These are phyloP conservation scores for Lasioglossum lativentre DNA, from an alignment of 2,888 invertebrate genomes.

Conservation along the genomic window DNA sequence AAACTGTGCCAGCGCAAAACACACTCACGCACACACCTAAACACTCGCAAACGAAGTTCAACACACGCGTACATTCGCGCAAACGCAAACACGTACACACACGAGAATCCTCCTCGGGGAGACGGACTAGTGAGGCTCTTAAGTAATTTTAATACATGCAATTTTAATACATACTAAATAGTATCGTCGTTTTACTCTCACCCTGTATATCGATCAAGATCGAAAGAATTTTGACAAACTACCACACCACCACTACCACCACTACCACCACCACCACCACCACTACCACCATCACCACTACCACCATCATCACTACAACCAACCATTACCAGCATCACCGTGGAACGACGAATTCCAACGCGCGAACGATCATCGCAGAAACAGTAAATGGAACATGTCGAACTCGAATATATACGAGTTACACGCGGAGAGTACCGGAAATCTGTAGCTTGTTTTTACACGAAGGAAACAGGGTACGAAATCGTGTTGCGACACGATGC, in stretches of 20 bases:
- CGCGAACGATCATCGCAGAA: constrained; percentile 15
- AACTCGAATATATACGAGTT: constrained; percentile 27
- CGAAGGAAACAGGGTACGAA: constrained; percentile 55
- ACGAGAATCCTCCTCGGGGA: constrained; percentile 55
- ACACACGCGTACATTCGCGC: background rate
- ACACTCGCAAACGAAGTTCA: background rate
- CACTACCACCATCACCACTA: background rate
- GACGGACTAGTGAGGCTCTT: constrained; percentile 62
- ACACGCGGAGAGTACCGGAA: constrained; percentile 16
- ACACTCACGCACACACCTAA: background rate
- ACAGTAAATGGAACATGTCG: constrained; percentile 9
- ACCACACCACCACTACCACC: background rate
- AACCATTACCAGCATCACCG: background rate
- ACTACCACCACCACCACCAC: background rate
- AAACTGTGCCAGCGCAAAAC: constrained; percentile 66
- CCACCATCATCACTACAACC: background rate
- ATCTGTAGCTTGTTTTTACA: constrained; percentile 49
- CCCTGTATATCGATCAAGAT: constrained; percentile 63
- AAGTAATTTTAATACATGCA: constrained; percentile 64
- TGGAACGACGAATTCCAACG: constrained; percentile 21
- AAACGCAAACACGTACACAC: background rate
- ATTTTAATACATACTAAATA: constrained; percentile 64
- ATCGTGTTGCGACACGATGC: constrained; percentile 39
- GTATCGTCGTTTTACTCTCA: constrained; percentile 68
- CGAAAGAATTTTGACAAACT: constrained; percentile 44